Evolutionary conservation across 1,140 invertebrate genomes (phyloP).

Genomic region (Drosophila repleta): DNA sequence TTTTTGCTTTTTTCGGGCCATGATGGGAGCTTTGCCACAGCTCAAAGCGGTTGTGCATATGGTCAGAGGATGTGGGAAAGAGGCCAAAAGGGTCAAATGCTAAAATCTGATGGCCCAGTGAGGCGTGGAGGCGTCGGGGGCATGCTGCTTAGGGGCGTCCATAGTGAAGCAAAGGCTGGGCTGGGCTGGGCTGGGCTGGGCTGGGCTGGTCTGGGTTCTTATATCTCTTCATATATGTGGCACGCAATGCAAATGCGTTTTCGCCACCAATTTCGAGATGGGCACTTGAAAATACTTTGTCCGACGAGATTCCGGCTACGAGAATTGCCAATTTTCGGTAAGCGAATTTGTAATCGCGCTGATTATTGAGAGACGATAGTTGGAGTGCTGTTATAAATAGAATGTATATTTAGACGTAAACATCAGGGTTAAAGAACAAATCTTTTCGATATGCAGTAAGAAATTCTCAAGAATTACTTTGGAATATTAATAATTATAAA

Average conservation of each 20-base stretch:
- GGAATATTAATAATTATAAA: too few relatives aligned
- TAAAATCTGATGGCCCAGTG: conserved; percentile 17
- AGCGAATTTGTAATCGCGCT: not conserved
- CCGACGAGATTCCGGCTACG: not conserved
- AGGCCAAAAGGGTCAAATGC: conserved; percentile 51
- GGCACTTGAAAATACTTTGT: conserved; percentile 1
- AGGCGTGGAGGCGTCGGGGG: not conserved
- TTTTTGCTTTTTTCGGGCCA: conserved; percentile 47
- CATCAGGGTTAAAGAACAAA: too few relatives aligned
- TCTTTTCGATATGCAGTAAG: too few relatives aligned
- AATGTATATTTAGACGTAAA: not conserved
- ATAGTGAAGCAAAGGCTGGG: conserved; percentile 15
- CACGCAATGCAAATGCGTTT: not conserved
- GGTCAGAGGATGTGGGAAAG: conserved; percentile 60
- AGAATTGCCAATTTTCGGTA: not conserved
- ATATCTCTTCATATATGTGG: conserved; percentile 20
- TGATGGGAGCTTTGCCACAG: conserved; percentile 68
- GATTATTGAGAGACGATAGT: not conserved
- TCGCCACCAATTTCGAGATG: conserved; percentile 4
- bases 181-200: conserved; percentile 14
- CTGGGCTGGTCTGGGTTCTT: conserved; percentile 17
- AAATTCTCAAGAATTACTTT: too few relatives aligned
- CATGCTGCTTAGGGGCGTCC: not conserved
- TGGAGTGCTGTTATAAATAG: not conserved
- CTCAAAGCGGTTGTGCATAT: conserved; percentile 65